A percentile compares a stretch with the other conserved stretches of the same genome.
Conservation (phyloP, 2,888 invertebrate species). For the Heliconius erato region DNA sequence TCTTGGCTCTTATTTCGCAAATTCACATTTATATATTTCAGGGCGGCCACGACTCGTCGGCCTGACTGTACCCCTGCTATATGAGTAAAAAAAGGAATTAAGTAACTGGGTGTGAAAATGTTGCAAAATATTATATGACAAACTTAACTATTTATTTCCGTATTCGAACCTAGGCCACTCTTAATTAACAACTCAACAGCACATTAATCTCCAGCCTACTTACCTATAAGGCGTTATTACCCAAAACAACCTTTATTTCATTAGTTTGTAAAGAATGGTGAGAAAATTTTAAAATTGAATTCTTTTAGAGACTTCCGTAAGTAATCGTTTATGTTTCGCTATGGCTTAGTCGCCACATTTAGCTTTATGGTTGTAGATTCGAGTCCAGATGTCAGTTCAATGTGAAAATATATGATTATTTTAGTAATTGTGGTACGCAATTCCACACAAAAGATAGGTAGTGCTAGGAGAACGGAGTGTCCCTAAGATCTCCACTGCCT, state of each 20-base stretch:
- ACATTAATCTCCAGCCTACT: slow-evolving; percentile 19
- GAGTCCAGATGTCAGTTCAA: no score
- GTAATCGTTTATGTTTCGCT: not conserved
- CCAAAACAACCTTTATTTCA: slow-evolving; percentile 34
- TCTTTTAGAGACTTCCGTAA: slow-evolving; percentile 9
- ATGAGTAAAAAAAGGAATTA: not conserved
- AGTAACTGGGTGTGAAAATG: not conserved
- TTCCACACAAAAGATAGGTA: no score
- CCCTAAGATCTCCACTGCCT: no score
- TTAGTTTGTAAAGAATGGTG: slow-evolving; percentile 41
- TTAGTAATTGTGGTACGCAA: no score
- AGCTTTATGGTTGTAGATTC: not conserved
- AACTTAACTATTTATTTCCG: not conserved
- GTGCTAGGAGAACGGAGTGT: no score
- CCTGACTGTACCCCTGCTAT: not conserved
- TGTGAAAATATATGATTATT: no score
- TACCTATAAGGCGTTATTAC: slow-evolving; percentile 36
- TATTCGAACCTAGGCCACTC: not conserved
- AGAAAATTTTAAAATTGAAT: slow-evolving; percentile 33
- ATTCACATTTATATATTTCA: no score
- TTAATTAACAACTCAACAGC: slow-evolving; percentile 17
- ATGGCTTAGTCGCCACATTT: not conserved
- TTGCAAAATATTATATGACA: not conserved
- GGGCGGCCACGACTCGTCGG: not conserved
- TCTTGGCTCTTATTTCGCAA: no score